Evolutionary conservation across 2,888 invertebrate species (phyloP), one percentile per base, ranked within the genome.

Genomic region (Aphrophora alni): DNA sequence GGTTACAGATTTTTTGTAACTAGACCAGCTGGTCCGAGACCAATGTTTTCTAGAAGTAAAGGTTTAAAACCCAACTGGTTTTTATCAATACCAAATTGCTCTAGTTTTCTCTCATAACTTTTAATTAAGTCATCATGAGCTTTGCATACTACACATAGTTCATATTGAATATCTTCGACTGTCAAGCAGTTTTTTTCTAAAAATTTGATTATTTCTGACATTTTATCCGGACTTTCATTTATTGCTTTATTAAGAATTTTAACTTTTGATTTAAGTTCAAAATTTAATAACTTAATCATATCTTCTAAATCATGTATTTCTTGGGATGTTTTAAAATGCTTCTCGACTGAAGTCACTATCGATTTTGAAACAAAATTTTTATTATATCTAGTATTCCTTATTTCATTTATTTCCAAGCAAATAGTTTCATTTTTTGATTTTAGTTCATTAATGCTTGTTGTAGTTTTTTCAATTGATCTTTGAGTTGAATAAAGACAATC

Each of bases 41-140:
- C 21, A 51, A 38, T 10, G 28, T 72, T 38, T 17, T 72, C 27
- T 7, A 79, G 14, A 24, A 68, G 38, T 68, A 73, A 38, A 25
- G 33, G 74, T 25, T 27, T 27, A 59, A 38, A 33, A 21, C 68
- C 74, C 1, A 74, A 8, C 0, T 28, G 33, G 12, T 25, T 24
- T 38, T 74, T 74, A 2, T 59, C 25, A 24, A 74, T 38, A 79
- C 78, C 73, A 68, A 79, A 79, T 68, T 79, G 28, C 14, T 28
- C 33, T 14, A 79, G 38, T 74, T 79, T 79, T 38, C 68, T 74
- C 10, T 74, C 33, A 21, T 74, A 44, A 74, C 33, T 38, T 33
- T 3, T 14, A 27, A 79, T 74, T 0, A 59, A 21, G 12, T 74
- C 73, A 25, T 79, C 78, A 59, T 74, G 72, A 0, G 78, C 74